Percentiles rank a stretch among this genome's conserved stretches.
phyloP scores from a whole-genome alignment of 2,797 vertebrate species.

The Acanthurus lineatus region DNA sequence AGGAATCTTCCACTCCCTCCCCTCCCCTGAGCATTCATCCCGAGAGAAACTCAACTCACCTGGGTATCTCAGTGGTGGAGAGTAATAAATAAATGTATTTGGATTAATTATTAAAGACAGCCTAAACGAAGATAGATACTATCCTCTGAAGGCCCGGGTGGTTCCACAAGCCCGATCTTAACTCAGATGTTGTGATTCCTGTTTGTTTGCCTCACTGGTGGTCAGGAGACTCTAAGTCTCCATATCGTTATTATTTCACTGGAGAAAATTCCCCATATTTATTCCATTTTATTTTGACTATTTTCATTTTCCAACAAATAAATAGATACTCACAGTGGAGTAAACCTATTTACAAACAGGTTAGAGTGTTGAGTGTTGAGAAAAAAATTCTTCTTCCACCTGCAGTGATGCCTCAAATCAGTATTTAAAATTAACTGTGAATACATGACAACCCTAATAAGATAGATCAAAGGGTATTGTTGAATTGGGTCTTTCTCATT shows the following conservation, averaged over 20 bases:
- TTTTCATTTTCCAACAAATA: conserved; percentile 20
- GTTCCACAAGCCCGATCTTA: conserved; percentile 59
- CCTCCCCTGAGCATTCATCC: conserved; percentile 70
- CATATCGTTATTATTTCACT: conserved; percentile 35
- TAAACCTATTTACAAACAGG: conserved; percentile 10
- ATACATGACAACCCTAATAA: conserved; percentile 66
- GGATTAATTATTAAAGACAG: conserved; percentile 86
- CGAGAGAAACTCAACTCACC: conserved; percentile 81
- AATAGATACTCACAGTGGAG: conserved; percentile 3
- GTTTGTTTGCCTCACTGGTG: conserved; percentile 72
- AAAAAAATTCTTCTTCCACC: conserved; percentile 11
- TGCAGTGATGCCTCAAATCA: conserved; percentile 47
- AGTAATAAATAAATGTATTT: conserved; percentile 81
- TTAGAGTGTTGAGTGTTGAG: conserved; percentile 2
- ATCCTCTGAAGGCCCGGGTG: conserved; percentile 72
- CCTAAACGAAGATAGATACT: conserved; percentile 80
- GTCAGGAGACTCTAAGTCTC: conserved; percentile 48
- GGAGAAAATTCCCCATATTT: conserved; percentile 18
- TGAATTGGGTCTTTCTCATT: conserved; percentile 50
- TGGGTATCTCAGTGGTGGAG: conserved; percentile 75
- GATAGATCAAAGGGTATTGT: conserved; percentile 72
- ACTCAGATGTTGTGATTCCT: conserved; percentile 67
- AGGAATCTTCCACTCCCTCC: conserved; percentile 68
- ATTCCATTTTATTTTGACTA: not conserved
- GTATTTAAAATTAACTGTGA: conserved; percentile 57